Base-by-base conservation (phyloP, 2,888 invertebrate species). In the Callinectes sapidus region DNA sequence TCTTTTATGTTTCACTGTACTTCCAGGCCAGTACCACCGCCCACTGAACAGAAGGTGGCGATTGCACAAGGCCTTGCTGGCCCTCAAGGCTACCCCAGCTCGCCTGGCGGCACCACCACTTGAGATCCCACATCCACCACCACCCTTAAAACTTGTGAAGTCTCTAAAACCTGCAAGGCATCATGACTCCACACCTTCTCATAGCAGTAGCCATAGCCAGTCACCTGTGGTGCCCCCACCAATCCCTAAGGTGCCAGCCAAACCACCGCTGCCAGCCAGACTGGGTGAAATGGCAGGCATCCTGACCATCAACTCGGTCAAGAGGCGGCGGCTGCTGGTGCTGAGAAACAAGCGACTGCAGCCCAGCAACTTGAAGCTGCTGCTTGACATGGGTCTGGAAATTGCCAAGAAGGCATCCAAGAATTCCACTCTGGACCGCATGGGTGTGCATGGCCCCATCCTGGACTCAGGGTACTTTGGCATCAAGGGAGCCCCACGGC, bases 401-500 rank as follows among this genome's bases (percentile, higher is more conserved):
- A 35, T 91, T 28, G 92, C 90, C 23, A 91, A 42, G 85, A 88
- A 71, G 28, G 91, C 85, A 28, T 55, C 88, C 16, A 86, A 13
- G 13, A 93, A 93, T 35, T 61, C 90, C 48, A 81, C 77, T 2
- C 35, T 93, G 14, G 92, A 93, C 66, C 39, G 42, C n/a, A 28
- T 93, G 32, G 91, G 85, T 28, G 91, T 85, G 13, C 89, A 89
- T 3, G 54, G 89, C 6, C 89, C 85, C 23, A 13, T 87, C n/a
- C 85, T 91, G 89, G 92, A 93, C 35, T 89, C 85, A 42, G 48
- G 92, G 13, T 61, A 91, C 39, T 93, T 93, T 91, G 92, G 92
- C n/a, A 32, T 90, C 18, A 91, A 91, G 14, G 91, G 66, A 23
- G 42, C 32, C 0, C 32, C 91, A 5, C 55, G 81, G 35, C 90